Conservation (phyloP, 2,113 vertebrate species). For the Semicossyphus pulcher region DNA sequence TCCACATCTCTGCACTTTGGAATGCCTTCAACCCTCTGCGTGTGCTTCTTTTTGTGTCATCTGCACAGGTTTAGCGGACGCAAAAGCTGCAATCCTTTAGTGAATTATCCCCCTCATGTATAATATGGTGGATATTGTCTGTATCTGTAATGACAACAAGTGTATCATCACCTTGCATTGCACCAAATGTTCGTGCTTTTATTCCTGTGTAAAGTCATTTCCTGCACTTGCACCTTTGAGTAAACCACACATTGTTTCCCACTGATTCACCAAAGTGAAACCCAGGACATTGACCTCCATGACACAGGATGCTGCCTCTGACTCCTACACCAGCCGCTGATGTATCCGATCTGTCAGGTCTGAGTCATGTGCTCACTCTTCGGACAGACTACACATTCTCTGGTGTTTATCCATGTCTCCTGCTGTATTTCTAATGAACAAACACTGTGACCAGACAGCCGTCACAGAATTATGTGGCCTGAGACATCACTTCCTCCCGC, state of each 20-base stretch:
- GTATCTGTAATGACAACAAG: no score
- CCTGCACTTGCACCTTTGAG: background rate
- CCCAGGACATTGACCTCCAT: background rate
- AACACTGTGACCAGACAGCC: conserved; percentile 25
- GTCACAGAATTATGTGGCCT: conserved; percentile 13
- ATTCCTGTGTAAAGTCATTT: no score
- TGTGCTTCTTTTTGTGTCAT: no score
- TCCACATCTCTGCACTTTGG: no score
- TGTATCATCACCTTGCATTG: no score
- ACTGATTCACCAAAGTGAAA: background rate
- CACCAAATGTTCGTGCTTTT: background rate
- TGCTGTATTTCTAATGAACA: conserved; percentile 36
- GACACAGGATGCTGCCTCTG: background rate
- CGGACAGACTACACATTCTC: conserved; percentile 6
- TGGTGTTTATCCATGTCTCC: conserved; percentile 40
- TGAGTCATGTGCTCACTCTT: conserved; percentile 22
- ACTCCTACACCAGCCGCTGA: background rate
- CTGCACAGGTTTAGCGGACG: no score
- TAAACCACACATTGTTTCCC: background rate
- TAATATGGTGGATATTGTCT: no score
- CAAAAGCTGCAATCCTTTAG: no score
- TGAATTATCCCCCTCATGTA: no score
- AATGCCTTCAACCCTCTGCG: no score
- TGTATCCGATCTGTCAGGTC: background rate
- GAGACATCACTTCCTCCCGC: conserved; percentile 31